Evolutionary conservation across 1,140 invertebrate species (phyloP), one percentile per base, ranked within the genome.

Genomic region (Drosophila ambigua): DNA sequence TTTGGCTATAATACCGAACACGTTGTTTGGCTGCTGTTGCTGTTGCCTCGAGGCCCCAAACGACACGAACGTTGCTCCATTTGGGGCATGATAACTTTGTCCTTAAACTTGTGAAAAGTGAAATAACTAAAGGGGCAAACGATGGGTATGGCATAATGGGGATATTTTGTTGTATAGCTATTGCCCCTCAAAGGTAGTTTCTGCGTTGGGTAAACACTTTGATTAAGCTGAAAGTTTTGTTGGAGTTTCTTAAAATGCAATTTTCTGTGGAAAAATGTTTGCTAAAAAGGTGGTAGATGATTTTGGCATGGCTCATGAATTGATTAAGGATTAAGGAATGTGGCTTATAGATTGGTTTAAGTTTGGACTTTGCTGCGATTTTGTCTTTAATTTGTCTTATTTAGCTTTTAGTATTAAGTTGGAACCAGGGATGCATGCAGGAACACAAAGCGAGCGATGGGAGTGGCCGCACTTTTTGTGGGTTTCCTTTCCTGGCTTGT

Each of bases 1-100:
- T 67, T 59, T 65, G 61, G 57, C 78, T 66, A 69, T 74, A 81
- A 87, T 84, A 50, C 72, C 1, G 82, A 72, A 57, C 77, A 87
- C 73, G 73, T 81, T 81, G 68, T 81, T 75, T 60, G 81, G 67
- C 68, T 81, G 77, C 65, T 81, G 72, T 11, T 13, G 35, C 35
- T 4, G 8, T 9, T 35, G 31, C 62, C 64, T 72, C 58, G 23
- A 44, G 64, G 64, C 24, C 66, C 55, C 35, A 69, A 65, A 45
- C 50, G 62, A 65, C 72, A 82, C 75, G 72, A 59, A 53, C 48
- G 61, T 1, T 39, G 11, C 35, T 39, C 35, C 35, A 39, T 39
- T 74, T 51, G 50, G 72, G 69, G 69, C 35, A 77, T 66, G 55
- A 55, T 73, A 69, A 65, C 68, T 51, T 54, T 53, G 15, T 54